Percentiles rank a stretch among this genome's conserved stretches.
These are phyloP conservation scores for Formica selysi DNA, from an alignment of 1,140 invertebrate genomes.

Conservation along the genomic window DNA sequence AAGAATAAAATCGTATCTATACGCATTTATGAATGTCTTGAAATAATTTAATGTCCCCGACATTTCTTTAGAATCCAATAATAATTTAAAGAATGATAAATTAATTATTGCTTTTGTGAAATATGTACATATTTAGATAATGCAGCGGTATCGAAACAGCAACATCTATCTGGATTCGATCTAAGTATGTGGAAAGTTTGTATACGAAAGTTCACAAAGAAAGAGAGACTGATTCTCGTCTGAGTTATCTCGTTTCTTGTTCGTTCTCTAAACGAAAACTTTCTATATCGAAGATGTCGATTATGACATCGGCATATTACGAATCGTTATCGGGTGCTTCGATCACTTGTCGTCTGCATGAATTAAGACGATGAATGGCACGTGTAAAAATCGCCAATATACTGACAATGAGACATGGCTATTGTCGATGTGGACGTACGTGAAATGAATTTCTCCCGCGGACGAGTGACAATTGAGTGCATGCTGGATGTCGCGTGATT, in stretches of 20 bases:
- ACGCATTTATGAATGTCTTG: neutral
- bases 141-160: neutral
- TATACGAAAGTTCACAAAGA: neutral
- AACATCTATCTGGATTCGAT: neutral
- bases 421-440: constrained; percentile 5
- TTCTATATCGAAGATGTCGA: constrained; percentile 6
- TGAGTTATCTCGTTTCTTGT: neutral
- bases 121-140: neutral
- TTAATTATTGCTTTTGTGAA: neutral
- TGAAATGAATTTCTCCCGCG: constrained; percentile 39
- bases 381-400: constrained; percentile 42
- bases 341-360: constrained; percentile 23
- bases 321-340: constrained; percentile 25
- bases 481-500: constrained; percentile 6
- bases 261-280: constrained; percentile 8
- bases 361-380: constrained; percentile 14
- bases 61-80: neutral
- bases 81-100: neutral
- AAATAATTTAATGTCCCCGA: neutral
- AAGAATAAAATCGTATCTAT: neutral
- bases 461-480: constrained; percentile 5
- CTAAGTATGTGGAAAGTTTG: neutral
- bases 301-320: constrained; percentile 19
- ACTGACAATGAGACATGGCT: neutral
- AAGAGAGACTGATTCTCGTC: neutral